These are phyloP conservation scores for Cetonia aurata DNA, from an alignment of 2,888 invertebrate species.

Conservation along the genomic window DNA sequence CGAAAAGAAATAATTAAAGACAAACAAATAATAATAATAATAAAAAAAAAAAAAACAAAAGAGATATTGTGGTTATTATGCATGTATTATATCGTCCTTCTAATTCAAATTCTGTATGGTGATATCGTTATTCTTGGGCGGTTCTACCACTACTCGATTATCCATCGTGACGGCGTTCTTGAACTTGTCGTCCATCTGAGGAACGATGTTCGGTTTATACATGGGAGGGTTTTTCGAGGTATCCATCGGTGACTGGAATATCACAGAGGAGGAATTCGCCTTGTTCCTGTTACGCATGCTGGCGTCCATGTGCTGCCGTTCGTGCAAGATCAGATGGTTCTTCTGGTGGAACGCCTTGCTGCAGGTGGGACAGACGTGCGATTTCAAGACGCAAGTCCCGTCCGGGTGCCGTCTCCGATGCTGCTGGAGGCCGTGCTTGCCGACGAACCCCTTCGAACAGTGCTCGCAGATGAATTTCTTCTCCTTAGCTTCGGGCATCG, in stretches of 20 bases:
- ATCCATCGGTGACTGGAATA: slow-evolving; percentile 38
- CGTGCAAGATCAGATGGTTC: slow-evolving; percentile 85
- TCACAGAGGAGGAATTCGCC: slow-evolving; percentile 23
- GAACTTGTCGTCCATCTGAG: slow-evolving; percentile 10
- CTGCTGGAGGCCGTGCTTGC: slow-evolving; percentile 84
- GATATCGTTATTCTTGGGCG: slow-evolving; percentile 33
- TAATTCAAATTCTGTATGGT: slow-evolving; percentile 44
- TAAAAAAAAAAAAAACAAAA: too few relatives aligned
- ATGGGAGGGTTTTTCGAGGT: slow-evolving; percentile 5
- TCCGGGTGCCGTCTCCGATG: slow-evolving; percentile 82
- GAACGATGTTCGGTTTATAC: slow-evolving; percentile 28
- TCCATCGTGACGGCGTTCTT: slow-evolving; percentile 24
- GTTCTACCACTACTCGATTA: slow-evolving; percentile 23
- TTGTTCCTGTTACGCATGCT: slow-evolving; percentile 41
- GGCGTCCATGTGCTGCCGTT: slow-evolving; percentile 81
- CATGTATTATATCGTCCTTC: too few relatives aligned
- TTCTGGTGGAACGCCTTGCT: slow-evolving; percentile 90
- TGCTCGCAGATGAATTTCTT: slow-evolving; percentile 75
- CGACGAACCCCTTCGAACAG: slow-evolving; percentile 86
- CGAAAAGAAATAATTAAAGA: too few relatives aligned
- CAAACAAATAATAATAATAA: too few relatives aligned
- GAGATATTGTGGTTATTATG: too few relatives aligned
- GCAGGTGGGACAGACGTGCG: slow-evolving; percentile 84
- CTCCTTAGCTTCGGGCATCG: slow-evolving; percentile 67
- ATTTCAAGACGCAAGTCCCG: slow-evolving; percentile 82